Conservation (phyloP, 2,888 invertebrate species). For the Noctua comes region DNA sequence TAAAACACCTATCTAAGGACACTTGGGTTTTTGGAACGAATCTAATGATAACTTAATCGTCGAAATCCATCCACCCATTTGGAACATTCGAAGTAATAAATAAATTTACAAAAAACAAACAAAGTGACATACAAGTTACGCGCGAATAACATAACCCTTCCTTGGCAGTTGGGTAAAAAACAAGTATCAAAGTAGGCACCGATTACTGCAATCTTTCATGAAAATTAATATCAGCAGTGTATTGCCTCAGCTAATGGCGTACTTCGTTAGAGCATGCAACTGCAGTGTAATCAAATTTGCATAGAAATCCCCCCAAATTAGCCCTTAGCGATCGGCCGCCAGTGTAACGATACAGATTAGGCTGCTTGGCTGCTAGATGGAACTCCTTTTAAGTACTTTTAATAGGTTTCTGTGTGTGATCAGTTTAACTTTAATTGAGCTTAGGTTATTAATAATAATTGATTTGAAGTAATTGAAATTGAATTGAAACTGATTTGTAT, state of each 20-base stretch:
- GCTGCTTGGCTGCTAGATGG: conserved; percentile 20
- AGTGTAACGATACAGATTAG: conserved; percentile 59
- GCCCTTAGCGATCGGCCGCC: conserved; percentile 65
- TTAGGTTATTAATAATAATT: background rate
- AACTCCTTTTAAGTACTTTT: conserved; percentile 53
- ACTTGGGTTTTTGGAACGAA: no score
- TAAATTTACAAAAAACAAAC: no score
- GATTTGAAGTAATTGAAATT: background rate
- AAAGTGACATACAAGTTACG: no score
- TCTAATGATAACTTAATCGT: no score
- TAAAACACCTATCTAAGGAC: no score
- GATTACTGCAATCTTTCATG: conserved; percentile 63
- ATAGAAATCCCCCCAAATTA: conserved; percentile 86
- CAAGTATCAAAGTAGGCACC: background rate
- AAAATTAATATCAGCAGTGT: conserved; percentile 73
- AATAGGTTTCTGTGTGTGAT: conserved; percentile 37
- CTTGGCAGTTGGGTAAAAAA: background rate
- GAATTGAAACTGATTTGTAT: background rate
- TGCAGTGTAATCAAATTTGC: conserved; percentile 82
- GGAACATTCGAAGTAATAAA: no score
- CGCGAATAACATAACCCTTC: no score
- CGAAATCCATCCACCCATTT: no score
- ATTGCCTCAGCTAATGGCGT: conserved; percentile 74
- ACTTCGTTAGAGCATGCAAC: conserved; percentile 80
- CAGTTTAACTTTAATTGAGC: conserved; percentile 37